Evolutionary conservation across 2,888 invertebrate genomes (phyloP).

Genomic region (Cheilosia vulpina): DNA sequence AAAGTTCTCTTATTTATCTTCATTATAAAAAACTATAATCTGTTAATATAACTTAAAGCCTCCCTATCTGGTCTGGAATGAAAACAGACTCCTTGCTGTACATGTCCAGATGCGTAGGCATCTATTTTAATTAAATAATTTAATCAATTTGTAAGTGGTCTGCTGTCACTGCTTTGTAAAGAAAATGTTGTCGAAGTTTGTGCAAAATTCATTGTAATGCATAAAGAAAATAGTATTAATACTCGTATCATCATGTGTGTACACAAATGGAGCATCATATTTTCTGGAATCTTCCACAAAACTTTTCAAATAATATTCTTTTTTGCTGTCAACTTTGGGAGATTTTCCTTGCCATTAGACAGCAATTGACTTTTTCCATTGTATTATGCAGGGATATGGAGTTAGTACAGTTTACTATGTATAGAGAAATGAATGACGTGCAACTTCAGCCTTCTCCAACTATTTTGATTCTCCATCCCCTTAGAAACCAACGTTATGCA

Average conservation of each 20-base stretch:
- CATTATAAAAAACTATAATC: too few relatives aligned
- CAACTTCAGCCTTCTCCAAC: constrained; percentile 12
- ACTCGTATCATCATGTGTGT: neutral
- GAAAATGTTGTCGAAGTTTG: too few relatives aligned
- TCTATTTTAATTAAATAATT: too few relatives aligned
- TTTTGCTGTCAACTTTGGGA: constrained; percentile 17
- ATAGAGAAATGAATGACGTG: constrained; percentile 8
- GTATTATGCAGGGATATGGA: constrained; percentile 29
- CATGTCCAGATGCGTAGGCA: too few relatives aligned
- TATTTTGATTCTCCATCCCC: constrained; percentile 17
- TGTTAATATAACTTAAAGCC: too few relatives aligned
- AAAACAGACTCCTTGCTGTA: too few relatives aligned
- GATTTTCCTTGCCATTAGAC: constrained; percentile 52
- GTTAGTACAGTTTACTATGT: constrained; percentile 8
- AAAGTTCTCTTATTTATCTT: too few relatives aligned
- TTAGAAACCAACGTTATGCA: constrained; percentile 35
- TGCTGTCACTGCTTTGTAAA: too few relatives aligned
- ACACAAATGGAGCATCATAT: constrained; percentile 28
- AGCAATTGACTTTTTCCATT: constrained; percentile 42
- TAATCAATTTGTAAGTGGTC: too few relatives aligned
- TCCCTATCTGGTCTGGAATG: too few relatives aligned
- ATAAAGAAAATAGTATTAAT: too few relatives aligned
- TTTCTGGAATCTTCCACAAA: constrained; percentile 18
- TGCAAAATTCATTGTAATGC: too few relatives aligned
- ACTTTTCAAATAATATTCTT: constrained; percentile 22